Percentiles rank a stretch among this genome's conserved stretches.
phyloP scores from a whole-genome alignment of 1,140 invertebrate species.

The Pseudomyrmex pallidus region DNA sequence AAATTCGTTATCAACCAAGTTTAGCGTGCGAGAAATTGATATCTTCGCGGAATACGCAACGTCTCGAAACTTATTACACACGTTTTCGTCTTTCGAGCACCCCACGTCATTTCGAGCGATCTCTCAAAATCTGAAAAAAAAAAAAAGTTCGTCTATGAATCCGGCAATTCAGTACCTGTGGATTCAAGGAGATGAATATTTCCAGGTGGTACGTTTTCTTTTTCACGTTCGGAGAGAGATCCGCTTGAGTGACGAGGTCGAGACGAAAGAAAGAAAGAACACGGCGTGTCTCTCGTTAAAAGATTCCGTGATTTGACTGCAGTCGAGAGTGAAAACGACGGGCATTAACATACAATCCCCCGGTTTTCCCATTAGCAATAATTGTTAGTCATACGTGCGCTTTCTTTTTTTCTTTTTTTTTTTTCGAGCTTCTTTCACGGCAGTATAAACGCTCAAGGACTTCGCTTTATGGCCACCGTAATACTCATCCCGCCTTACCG shows the following conservation, averaged over 20 bases:
- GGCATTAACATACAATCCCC: conserved; percentile 75
- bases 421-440: conserved; percentile 32
- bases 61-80: too few species aligned
- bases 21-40: too few species aligned
- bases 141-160: too few species aligned
- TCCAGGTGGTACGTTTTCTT: not conserved
- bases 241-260: conserved; percentile 13
- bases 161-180: not conserved
- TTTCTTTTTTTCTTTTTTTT: conserved; percentile 49
- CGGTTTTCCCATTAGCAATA: conserved; percentile 65
- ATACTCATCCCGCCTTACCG: conserved; percentile 68
- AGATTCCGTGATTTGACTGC: conserved; percentile 44
- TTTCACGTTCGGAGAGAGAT: conserved; percentile 6
- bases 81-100: too few species aligned
- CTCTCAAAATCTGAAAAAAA: too few species aligned
- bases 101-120: too few species aligned
- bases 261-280: conserved; percentile 52
- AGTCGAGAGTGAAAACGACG: conserved; percentile 61
- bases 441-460: conserved; percentile 60
- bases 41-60: too few species aligned
- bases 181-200: not conserved
- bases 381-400: conserved; percentile 69
- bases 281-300: conserved; percentile 60
- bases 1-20: too few species aligned
- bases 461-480: conserved; percentile 56